These are phyloP conservation scores for Theretra japonica DNA, from an alignment of 2,888 invertebrate genomes.

Conservation along the genomic window DNA sequence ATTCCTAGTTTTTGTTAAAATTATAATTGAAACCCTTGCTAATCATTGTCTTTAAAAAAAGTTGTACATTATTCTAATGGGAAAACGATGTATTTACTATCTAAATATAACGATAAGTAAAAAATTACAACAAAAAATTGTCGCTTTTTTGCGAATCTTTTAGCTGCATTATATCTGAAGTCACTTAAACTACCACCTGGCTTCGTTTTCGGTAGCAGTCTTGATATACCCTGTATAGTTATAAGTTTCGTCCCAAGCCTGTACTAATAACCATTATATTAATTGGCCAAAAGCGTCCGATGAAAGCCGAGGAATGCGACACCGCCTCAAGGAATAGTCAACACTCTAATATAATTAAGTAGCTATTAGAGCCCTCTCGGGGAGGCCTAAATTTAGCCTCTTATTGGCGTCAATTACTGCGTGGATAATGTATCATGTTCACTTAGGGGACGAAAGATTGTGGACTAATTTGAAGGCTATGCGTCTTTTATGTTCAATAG, in stretches of 20 bases:
- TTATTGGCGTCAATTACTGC: neutral
- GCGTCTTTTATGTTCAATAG: neutral
- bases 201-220: too few relatives aligned
- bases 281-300: neutral
- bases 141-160: too few relatives aligned
- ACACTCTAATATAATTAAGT: constrained; percentile 18
- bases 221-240: too few relatives aligned
- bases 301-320: neutral
- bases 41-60: too few relatives aligned
- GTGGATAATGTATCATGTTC: constrained; percentile 7
- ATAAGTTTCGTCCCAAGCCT: neutral
- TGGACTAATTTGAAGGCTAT: neutral
- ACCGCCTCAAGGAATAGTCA: neutral
- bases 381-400: constrained; percentile 8
- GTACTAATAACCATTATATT: neutral
- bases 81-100: too few relatives aligned
- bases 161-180: too few relatives aligned
- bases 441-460: neutral
- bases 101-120: too few relatives aligned
- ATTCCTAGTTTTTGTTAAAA: too few relatives aligned
- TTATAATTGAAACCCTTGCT: too few relatives aligned
- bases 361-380: neutral
- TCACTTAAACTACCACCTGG: too few relatives aligned
- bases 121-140: too few relatives aligned
- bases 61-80: too few relatives aligned